Evolutionary conservation across 2,888 invertebrate genomes (phyloP), one percentile per base, ranked within the genome.

Genomic region (Ryuthela nishihirai): DNA sequence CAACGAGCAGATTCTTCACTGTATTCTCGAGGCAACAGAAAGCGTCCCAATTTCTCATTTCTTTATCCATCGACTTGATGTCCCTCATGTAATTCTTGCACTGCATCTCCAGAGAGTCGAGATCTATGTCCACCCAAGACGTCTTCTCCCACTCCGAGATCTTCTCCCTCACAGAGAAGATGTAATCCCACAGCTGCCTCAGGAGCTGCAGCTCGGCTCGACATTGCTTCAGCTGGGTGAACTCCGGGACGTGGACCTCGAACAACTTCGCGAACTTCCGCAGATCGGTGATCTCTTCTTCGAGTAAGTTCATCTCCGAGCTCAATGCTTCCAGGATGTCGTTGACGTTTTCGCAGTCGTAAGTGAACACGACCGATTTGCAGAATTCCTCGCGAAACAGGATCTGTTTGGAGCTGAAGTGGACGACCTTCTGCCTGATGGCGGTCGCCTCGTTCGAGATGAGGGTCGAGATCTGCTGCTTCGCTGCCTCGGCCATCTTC

Each of bases 71-170:
- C 47, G 88, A 81, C 71, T 90, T 80, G 54, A 92, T 88, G 74
- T 93, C 92, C 76, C 97, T 95, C 2, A 94, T 90, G 75, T 97
- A 97, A 73, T 94, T 92, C 74, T 97, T 97, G 75, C 95, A 95
- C 75, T 97, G 95, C 67, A 95, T 90, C 71, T 97, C 97, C 94
- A 97, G 95, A 71, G 94, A 93, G 76, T 97, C 97, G 35, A 95
- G 94, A 72, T 97, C 94, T 61, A 97, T 93, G 73, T 93, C 90
- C 53, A 90, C 82, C 97, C 97, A 97, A 0, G 91, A 90, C 0
- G 95, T 95, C 1, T 88, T 92, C 75, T 95, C 95, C 97, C 97
- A 97, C 72, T 94, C 92, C 70, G 92, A 88, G 45, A 97, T 90
- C 70, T 89, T 87, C 3, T 90, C 88, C 67, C 84, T 83, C 2